Conservation (phyloP, 2,888 invertebrate species). For the Corythucha ciliata region DNA sequence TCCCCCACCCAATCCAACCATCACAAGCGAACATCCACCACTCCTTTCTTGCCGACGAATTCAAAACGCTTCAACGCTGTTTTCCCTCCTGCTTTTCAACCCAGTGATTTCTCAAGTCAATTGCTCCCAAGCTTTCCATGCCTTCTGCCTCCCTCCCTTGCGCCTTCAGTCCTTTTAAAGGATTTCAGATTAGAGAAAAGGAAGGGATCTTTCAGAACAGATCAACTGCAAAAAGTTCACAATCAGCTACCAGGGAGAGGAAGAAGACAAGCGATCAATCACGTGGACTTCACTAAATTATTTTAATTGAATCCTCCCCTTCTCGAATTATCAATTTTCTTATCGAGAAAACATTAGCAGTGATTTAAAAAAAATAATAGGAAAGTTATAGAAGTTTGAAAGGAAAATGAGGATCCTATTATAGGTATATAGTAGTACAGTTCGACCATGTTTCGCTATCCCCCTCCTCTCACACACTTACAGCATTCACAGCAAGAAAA, state of each 20-base stretch:
- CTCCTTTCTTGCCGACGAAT: slow-evolving; percentile 23
- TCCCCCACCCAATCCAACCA: slow-evolving; percentile 16
- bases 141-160: too few relatives aligned
- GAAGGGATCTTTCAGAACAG: slow-evolving; percentile 21
- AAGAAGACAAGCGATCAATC: slow-evolving; percentile 22
- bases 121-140: too few relatives aligned
- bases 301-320: slow-evolving; percentile 14
- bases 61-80: slow-evolving; percentile 19
- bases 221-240: slow-evolving; percentile 25
- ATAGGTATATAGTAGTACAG: too few relatives aligned
- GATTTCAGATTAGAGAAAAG: slow-evolving; percentile 20
- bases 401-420: too few relatives aligned
- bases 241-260: too few relatives aligned
- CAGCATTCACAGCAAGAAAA: too few relatives aligned
- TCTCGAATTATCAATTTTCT: too few relatives aligned
- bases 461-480: too few relatives aligned
- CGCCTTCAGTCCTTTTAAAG: slow-evolving; percentile 19
- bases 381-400: too few relatives aligned
- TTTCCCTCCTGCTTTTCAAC: slow-evolving; percentile 16
- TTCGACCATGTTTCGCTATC: too few relatives aligned
- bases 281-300: slow-evolving; percentile 16
- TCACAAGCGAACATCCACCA: slow-evolving; percentile 8
- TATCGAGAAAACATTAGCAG: too few relatives aligned
- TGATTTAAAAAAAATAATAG: too few relatives aligned
- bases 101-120: slow-evolving; percentile 26